phyloP scores from a whole-genome alignment of 2,888 invertebrate species.

The Volucella inanis region DNA sequence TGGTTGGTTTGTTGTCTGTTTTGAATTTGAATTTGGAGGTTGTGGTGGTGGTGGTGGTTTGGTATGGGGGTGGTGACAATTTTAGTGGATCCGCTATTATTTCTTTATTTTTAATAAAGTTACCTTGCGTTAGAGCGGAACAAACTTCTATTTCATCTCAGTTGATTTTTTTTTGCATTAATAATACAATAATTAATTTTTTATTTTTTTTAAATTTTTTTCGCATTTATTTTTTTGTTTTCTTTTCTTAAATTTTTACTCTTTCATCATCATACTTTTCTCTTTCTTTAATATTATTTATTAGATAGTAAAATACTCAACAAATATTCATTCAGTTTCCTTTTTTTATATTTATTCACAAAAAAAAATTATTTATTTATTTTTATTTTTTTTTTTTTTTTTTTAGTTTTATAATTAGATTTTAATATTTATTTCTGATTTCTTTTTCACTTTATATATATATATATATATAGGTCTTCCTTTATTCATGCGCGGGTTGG shows the following conservation, averaged over 20 bases:
- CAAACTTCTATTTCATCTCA: conserved; percentile 38
- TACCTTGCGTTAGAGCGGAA: conserved; percentile 56
- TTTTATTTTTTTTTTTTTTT: conserved; percentile 30
- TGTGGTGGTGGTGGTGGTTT: conserved; percentile 71
- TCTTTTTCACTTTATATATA: conserved; percentile 59
- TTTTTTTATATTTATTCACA: conserved; percentile 64
- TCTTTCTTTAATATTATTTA: conserved; percentile 74
- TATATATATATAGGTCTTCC: conserved; percentile 70
- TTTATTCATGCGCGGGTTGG: conserved; percentile 68
- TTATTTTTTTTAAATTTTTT: conserved; percentile 58
- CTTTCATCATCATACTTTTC: conserved; percentile 56
- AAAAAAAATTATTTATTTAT: too few species aligned
- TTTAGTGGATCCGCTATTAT: conserved; percentile 55
- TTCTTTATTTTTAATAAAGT: conserved; percentile 19
- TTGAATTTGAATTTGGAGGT: conserved; percentile 59
- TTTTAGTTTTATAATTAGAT: conserved; percentile 47
- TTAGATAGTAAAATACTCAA: conserved; percentile 81
- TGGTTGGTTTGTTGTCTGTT: conserved; percentile 63
- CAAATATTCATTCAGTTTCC: conserved; percentile 79
- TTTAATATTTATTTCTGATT: conserved; percentile 62
- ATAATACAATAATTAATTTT: conserved; percentile 72
- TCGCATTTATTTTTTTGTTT: conserved; percentile 66
- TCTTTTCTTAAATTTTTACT: conserved; percentile 47
- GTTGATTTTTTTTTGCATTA: conserved; percentile 50
- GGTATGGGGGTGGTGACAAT: conserved; percentile 67